Conservation (phyloP, 1,140 invertebrate species). For the Drosophila sucinea region DNA sequence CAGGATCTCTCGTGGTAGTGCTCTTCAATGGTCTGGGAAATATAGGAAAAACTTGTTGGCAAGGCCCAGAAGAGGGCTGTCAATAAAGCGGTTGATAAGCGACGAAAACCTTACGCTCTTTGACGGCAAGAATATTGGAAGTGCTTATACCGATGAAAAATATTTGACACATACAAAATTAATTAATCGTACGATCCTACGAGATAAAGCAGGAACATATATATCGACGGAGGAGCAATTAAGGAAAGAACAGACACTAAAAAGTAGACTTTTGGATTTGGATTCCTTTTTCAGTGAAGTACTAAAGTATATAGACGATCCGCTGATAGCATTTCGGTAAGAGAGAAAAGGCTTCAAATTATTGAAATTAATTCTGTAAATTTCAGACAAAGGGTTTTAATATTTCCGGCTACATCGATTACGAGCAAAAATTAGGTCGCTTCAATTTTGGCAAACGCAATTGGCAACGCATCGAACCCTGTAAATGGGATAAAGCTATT, state of each 20-base stretch:
- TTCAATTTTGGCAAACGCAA: background rate
- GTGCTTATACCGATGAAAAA: background rate
- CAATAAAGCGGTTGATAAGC: background rate
- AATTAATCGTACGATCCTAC: background rate
- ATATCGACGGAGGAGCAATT: slow-evolving; percentile 21
- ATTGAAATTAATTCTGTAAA: no score
- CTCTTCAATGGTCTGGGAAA: background rate
- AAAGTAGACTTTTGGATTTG: background rate
- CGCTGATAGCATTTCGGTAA: slow-evolving; percentile 29
- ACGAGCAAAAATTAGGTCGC: slow-evolving; percentile 28
- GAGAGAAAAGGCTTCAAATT: background rate
- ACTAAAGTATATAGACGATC: background rate
- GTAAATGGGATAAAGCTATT: no score
- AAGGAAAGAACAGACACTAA: background rate
- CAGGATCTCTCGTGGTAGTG: no score
- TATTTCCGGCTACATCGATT: slow-evolving; percentile 42
- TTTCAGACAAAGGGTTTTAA: slow-evolving; percentile 33
- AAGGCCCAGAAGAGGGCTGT: background rate
- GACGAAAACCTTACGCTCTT: background rate
- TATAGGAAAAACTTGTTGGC: background rate
- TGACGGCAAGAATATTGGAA: background rate
- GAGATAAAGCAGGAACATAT: background rate
- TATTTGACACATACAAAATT: background rate
- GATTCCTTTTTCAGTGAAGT: slow-evolving; percentile 7
- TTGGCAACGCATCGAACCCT: slow-evolving; percentile 27